Base-by-base conservation (phyloP, 2,888 invertebrate species). In the Halictus quadricinctus region DNA sequence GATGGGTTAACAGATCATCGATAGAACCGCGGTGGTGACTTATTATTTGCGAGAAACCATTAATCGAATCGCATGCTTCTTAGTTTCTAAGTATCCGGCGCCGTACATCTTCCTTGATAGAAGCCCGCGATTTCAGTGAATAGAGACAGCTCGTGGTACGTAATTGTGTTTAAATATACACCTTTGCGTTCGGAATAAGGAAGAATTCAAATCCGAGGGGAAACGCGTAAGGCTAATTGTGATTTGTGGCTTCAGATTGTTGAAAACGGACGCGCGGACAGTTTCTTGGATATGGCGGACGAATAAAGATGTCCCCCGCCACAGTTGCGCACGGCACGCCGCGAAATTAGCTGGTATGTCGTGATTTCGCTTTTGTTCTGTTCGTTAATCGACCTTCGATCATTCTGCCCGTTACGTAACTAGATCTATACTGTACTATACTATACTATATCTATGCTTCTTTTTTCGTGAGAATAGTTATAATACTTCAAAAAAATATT, bases 161-260 rank as follows among this genome's bases (percentile, higher is more conserved):
- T 90, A 90, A 89, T 86, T 88, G 88, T 85, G 90, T 84, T 89
- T 87, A 89, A 89, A 89, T 89, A 89, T 88, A 90, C 73, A 58
- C 70, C 54, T 72, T 80, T 70, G 79, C 69, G 69, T 12, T 69
- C 54, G 88, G 84, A 58, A 85, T 78, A 88, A 81, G 85, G 85
- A 83, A 87, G 88, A 88, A 81, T 83, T 80, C 83, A 72, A 80
- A 86, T 83, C 79, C 78, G 74, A 79, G 70, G 84, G 89, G 80
- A 76, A 80, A 87, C 81, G 79, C 25, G 81, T 80, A 72, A 84
- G 84, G 81, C 86, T 89, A 89, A 89, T 81, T 87, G 88, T 89
- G 88, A 89, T 89, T 89, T 89, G 88, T 89, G 88, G 82, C 88
- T 83, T 74, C 80, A 81, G 86, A 84, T 89, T 87, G 88, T 89